Evolutionary conservation across 1,140 invertebrate genomes (phyloP).

Genomic region (Carposina sasakii): DNA sequence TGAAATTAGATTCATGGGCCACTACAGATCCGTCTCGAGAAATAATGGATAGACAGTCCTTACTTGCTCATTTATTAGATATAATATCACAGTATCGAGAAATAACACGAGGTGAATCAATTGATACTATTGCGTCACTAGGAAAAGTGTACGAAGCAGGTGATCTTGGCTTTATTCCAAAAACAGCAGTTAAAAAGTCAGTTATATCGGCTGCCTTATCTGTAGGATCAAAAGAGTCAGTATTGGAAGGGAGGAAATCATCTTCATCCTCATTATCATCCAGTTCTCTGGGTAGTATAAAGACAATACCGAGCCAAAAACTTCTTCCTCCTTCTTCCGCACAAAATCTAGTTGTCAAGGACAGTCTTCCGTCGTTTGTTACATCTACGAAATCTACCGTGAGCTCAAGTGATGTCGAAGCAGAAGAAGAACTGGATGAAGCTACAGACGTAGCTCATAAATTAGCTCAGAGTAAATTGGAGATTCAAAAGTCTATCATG

Average conservation of each 20-base stretch:
- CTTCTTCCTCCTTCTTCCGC: slow-evolving; percentile 37
- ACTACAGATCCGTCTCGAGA: slow-evolving; percentile 42
- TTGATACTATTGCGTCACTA: slow-evolving; percentile 60
- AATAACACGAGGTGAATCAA: slow-evolving; percentile 47
- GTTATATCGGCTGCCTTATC: slow-evolving; percentile 18
- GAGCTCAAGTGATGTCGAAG: slow-evolving; percentile 36
- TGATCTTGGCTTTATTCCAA: slow-evolving; percentile 73
- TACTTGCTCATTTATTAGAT: slow-evolving; percentile 71
- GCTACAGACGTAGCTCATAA: slow-evolving; percentile 42
- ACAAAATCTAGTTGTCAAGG: slow-evolving; percentile 27
- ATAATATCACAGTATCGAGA: slow-evolving; percentile 62
- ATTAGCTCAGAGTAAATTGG: slow-evolving; percentile 51
- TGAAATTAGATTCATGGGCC: slow-evolving; percentile 70
- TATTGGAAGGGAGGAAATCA: slow-evolving; percentile 26
- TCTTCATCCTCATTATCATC: slow-evolving; percentile 25
- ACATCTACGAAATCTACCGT: slow-evolving; percentile 46
- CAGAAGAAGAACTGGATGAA: slow-evolving; percentile 39
- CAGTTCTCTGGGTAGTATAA: slow-evolving; percentile 41
- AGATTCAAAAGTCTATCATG: slow-evolving; percentile 56
- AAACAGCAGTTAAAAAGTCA: slow-evolving; percentile 41
- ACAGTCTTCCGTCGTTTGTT: slow-evolving; percentile 48
- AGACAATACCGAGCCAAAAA: slow-evolving; percentile 54
- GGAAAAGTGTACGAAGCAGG: slow-evolving; percentile 70
- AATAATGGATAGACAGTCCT: slow-evolving; percentile 69
- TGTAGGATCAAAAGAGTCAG: slow-evolving; percentile 30